Evolutionary conservation across 2,888 invertebrate genomes (phyloP).

Genomic region (Pilophorus perplexus): DNA sequence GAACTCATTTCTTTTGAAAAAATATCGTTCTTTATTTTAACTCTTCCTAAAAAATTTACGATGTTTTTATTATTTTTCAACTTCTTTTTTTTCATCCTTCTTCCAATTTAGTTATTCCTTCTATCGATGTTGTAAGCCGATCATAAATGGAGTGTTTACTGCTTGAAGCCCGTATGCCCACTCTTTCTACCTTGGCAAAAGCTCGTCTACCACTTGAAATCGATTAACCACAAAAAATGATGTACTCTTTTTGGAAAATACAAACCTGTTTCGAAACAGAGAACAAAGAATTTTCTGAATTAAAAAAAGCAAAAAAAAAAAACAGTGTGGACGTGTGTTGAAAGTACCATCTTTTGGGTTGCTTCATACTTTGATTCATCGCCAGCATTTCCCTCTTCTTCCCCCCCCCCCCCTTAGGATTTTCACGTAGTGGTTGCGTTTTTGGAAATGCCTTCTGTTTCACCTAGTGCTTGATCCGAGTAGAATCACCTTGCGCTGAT

Average conservation of each 20-base stretch:
- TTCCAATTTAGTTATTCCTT: no score
- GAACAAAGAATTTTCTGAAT: slow-evolving; percentile 57
- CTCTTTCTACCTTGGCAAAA: slow-evolving; percentile 36
- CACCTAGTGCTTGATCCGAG: no score
- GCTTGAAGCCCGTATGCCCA: slow-evolving; percentile 44
- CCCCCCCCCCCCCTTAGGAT: no score
- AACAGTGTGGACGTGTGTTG: slow-evolving; percentile 43
- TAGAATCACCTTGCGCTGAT: no score
- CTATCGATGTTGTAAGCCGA: slow-evolving; percentile 47
- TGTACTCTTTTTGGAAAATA: not conserved
- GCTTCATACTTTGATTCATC: slow-evolving; percentile 25
- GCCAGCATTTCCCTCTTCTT: no score
- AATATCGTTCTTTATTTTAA: no score
- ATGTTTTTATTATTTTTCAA: slow-evolving; percentile 30
- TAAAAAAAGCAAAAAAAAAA: no score
- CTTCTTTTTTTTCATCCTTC: no score
- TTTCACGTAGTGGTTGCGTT: no score
- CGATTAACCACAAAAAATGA: no score
- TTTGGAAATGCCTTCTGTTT: no score
- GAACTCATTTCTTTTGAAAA: no score
- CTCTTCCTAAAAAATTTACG: not conserved
- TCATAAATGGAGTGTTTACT: slow-evolving; percentile 40
- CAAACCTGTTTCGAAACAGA: slow-evolving; percentile 46
- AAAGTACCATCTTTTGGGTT: slow-evolving; percentile 36
- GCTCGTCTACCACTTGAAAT: slow-evolving; percentile 42